phyloP scores from a whole-genome alignment of 1,140 invertebrate genomes.

The Platorchestia sp. region DNA sequence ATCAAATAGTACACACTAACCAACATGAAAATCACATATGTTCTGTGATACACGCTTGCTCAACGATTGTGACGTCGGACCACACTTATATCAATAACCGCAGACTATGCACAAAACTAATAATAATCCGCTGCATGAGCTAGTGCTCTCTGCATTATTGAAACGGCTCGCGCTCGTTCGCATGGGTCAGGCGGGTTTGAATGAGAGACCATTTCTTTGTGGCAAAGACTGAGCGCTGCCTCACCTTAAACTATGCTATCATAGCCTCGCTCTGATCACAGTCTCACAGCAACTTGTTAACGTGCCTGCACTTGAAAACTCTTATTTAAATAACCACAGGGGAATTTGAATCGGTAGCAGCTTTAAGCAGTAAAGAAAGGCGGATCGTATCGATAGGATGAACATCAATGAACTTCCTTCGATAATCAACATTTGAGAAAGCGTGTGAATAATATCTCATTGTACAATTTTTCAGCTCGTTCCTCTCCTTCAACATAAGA shows the following conservation, averaged over 20 bases:
- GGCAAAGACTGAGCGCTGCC: not conserved
- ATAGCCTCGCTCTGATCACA: not conserved
- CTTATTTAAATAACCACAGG: not conserved
- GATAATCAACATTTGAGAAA: not conserved
- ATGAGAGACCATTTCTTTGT: not conserved
- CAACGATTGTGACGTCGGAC: not conserved
- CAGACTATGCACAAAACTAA: not conserved
- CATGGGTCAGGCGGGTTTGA: not conserved
- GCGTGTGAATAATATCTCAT: not conserved
- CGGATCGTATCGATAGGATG: not conserved
- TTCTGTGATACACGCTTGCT: not conserved
- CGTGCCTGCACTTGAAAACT: not conserved
- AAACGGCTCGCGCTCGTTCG: not conserved
- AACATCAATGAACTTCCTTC: not conserved
- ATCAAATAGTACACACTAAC: not conserved
- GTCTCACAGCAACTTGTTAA: slow-evolving; percentile 25
- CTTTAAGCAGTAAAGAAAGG: not conserved
- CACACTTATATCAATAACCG: not conserved
- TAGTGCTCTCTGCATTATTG: not conserved
- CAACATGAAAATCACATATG: not conserved
- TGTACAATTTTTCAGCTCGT: not conserved
- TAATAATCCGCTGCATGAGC: not conserved
- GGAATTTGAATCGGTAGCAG: not conserved
- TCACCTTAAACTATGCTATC: not conserved
- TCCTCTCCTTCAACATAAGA: not conserved